Evolutionary conservation across 1,140 invertebrate genomes (phyloP), one percentile per base, ranked within the genome.

Genomic region (Acyrthosiphon pisum): DNA sequence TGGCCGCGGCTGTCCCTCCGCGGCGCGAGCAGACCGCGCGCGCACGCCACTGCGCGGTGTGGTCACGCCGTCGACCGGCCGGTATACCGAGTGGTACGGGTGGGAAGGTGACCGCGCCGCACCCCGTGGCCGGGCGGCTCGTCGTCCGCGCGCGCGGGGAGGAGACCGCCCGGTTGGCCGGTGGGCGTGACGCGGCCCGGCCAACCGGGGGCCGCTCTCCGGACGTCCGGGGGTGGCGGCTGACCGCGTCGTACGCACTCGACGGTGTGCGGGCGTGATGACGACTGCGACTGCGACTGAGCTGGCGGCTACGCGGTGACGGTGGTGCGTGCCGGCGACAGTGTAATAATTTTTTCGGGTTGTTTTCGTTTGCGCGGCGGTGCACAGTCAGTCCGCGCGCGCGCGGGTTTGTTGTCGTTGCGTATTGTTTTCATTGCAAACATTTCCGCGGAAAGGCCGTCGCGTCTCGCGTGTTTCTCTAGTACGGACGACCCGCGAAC

Each of bases 381-480:
- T 41, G 41, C 41, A 90, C 89, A 76, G 60, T 76, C 60, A 18
- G 89, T 76, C 50, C 83, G 60, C 90, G 84, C 84, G 84, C 84
- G 56, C 53, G 41, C 93, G 81, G 93, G 68, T 92, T 94, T 93
- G 88, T 93, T 46, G 83, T 44, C 46, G 90, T 37, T 53, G 83
- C 81, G 88, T 46, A 56, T 86, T 91, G 93, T 86, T 93, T 60
- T 94, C 90, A 91, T 94, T 93, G 92, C 53, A 60, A 87, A 88
- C 84, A 83, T 93, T 76, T 83, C 44, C 50, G 84, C 84, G 48
- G n/a, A 89, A 53, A 53, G 83, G 53, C 92, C 91, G 90, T 86
- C 76, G 83, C n/a, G 60, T 76, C 84, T 81, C 41, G 81, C 76
- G 50, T 56, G 88, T 56, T 76, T n/a, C 60, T 76, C 60, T 76